A percentile compares a stretch with the other conserved stretches of the same genome.
Evolutionary conservation across 2,113 vertebrate genomes (phyloP).

Genomic region (Typhlomys cinereus): DNA sequence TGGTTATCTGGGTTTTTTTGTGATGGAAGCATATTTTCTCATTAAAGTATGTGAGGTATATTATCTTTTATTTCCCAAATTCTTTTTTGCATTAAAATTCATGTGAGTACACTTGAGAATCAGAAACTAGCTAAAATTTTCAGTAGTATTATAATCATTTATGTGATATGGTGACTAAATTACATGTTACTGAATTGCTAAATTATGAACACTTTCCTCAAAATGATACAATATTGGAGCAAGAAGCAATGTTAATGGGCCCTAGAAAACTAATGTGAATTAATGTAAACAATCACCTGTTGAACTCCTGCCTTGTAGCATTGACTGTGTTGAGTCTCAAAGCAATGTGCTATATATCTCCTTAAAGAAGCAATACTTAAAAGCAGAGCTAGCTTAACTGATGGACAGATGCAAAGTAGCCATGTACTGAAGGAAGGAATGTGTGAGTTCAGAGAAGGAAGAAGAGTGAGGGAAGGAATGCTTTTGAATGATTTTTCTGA

Average conservation of each 20-base stretch:
- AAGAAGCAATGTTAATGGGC: neutral
- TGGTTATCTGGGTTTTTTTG: neutral
- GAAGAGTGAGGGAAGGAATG: neutral
- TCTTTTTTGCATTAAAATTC: too few species aligned
- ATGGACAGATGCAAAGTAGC: neutral
- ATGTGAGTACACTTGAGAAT: neutral
- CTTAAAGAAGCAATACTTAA: neutral
- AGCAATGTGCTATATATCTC: neutral
- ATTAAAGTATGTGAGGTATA: neutral
- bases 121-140: neutral
- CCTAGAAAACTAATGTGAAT: neutral
- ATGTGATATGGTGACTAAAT: neutral
- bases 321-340: neutral
- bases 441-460: neutral
- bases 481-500: neutral
- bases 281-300: neutral
- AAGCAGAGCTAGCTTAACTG: neutral
- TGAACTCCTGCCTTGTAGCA: neutral
- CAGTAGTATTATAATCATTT: neutral
- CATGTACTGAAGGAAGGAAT: neutral
- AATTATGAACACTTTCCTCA: neutral
- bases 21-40: slow-evolving; percentile 23
- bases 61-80: neutral
- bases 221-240: neutral
- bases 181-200: too few species aligned